Base-by-base conservation (phyloP, 2,888 invertebrate genomes). In the Neoascia interrupta region DNA sequence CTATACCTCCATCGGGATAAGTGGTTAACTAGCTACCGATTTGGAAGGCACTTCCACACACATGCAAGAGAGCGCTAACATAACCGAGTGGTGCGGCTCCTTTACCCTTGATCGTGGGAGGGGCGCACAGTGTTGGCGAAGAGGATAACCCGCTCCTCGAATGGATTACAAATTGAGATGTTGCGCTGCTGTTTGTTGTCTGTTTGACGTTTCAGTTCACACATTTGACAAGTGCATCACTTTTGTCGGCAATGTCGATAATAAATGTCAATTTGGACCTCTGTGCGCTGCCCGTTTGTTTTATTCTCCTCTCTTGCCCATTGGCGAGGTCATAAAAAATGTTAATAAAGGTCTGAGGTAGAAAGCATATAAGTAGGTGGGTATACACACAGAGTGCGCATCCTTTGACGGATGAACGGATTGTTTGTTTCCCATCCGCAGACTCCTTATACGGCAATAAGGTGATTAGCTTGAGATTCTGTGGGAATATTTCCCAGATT, bases 221-320 rank as follows among this genome's bases (percentile, higher is more conserved):
- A 80, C 80, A 74, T 74, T 74, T 80, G 74, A 80, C 80, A 80
- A 80, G 80, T 80, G 80, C 80, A n/a, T n/a, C n/a, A 73, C 69
- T 76, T 76, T 60, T 64, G 58, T 72, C 72, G 76, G 68, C 34
- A 11, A 28, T 66, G 49, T 66, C 54, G 58, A 56, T 43, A 64
- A 58, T 64, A 70, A 76, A 72, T 76, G 76, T 53, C 76, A 75
- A 56, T 63, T 63, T 63, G 21, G 49, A 28, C 54, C 53, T 43
- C n/a, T 68, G 36, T 28, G 36, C 23, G 21, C 58, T 60, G 54
- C 60, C 66, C 66, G 53, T 74, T 66, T 53, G 34, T 47, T 49
- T 56, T 54, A 54, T 45, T 47, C 45, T 21, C 53, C 23, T 49
- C 28, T 28, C 15, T 13, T 23, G 5, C 10, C 41, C 63, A 39